A percentile compares a stretch with the other conserved stretches of the same genome.
phyloP scores from a whole-genome alignment of 2,888 invertebrate species.

The Polydesmus complanatus region DNA sequence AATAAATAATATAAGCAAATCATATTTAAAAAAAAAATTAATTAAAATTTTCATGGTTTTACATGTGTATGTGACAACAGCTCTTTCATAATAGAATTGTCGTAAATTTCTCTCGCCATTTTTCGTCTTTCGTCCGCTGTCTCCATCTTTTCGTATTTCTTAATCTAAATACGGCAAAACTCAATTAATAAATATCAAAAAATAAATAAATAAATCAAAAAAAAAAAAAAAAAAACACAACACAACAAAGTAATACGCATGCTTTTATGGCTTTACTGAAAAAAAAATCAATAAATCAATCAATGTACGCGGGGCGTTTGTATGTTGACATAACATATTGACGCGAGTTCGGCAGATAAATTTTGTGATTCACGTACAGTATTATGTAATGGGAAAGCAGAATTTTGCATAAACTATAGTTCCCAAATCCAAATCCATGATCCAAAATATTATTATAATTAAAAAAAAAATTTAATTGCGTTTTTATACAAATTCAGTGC shows the following conservation, averaged over 20 bases:
- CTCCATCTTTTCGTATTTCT: slow-evolving; percentile 95
- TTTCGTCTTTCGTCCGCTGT: slow-evolving; percentile 89
- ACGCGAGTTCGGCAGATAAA: no score
- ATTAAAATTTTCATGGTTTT: slow-evolving; percentile 38
- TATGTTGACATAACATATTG: no score
- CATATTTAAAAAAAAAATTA: not conserved
- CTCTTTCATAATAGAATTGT: slow-evolving; percentile 99
- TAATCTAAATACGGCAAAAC: slow-evolving; percentile 55
- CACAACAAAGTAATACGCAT: not conserved
- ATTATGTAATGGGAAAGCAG: no score
- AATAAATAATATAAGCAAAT: not conserved
- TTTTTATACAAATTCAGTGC: no score
- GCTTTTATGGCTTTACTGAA: not conserved
- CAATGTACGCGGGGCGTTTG: no score
- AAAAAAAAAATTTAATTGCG: no score
- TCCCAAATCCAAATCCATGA: no score
- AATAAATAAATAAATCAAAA: not conserved
- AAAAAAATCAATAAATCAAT: no score
- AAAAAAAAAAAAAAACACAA: not conserved
- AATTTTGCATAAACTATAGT: no score
- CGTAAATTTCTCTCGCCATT: slow-evolving; percentile 92
- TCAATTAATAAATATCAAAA: slow-evolving; percentile 5
- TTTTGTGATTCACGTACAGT: no score
- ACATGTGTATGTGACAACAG: slow-evolving; percentile 96
- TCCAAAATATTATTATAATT: no score